Evolutionary conservation across 2,797 vertebrate genomes (phyloP).

Genomic region (Silurus aristotelis): DNA sequence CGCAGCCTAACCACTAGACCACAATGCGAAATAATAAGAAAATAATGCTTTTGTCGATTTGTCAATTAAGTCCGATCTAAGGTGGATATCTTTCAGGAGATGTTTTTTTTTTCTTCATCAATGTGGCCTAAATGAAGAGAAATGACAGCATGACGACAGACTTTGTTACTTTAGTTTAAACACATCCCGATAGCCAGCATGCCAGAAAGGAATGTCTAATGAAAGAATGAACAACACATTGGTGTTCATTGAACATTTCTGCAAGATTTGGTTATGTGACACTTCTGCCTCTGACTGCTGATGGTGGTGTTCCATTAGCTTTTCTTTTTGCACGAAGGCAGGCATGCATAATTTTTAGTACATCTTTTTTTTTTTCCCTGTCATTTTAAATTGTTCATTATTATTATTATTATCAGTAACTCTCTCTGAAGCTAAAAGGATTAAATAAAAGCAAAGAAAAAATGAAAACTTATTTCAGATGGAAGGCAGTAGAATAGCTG

Average conservation of each 20-base stretch:
- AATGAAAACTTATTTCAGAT: conserved; percentile 29
- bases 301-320: conserved; percentile 29
- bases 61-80: not conserved
- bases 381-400: conserved; percentile 37
- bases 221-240: not conserved
- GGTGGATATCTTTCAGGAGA: conserved; percentile 56
- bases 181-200: conserved; percentile 70
- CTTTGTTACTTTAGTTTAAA: conserved; percentile 66
- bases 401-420: conserved; percentile 35
- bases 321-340: conserved; percentile 34
- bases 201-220: not conserved
- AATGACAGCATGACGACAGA: conserved; percentile 75
- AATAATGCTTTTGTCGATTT: not conserved
- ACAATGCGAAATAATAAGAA: not conserved
- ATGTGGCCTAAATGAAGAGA: conserved; percentile 74
- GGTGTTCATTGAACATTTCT: conserved; percentile 12
- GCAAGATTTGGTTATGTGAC: conserved; percentile 7
- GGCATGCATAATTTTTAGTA: conserved; percentile 24
- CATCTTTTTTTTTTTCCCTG: conserved; percentile 16
- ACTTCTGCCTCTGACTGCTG: conserved; percentile 16
- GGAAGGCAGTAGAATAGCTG: conserved; percentile 22
- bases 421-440: conserved; percentile 17
- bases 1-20: too few species aligned
- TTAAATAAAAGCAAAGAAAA: conserved; percentile 25
- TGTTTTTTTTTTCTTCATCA: conserved; percentile 58